These are phyloP conservation scores for Acanthurus lineatus DNA, from an alignment of 2,797 vertebrate species.

Conservation along the genomic window DNA sequence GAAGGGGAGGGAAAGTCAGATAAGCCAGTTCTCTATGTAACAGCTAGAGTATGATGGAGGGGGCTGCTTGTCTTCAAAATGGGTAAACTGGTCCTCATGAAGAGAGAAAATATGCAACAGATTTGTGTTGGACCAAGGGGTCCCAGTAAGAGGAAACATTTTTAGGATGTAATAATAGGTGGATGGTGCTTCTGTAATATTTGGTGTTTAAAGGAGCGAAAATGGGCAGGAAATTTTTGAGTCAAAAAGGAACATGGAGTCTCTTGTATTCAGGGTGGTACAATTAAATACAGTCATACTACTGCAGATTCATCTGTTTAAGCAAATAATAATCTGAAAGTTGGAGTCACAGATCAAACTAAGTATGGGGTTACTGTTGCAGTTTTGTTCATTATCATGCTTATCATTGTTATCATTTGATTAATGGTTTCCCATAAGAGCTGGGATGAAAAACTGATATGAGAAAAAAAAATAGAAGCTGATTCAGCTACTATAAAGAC, in stretches of 20 bases:
- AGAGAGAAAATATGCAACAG: not conserved
- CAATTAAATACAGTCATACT: not conserved
- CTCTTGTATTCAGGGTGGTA: not conserved
- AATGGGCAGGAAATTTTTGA: not conserved
- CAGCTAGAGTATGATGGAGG: not conserved
- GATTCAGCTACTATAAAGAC: slow-evolving; percentile 13
- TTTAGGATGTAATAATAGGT: not conserved
- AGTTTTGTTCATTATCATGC: too few relatives aligned
- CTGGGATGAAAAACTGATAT: too few relatives aligned
- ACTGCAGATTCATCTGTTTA: not conserved
- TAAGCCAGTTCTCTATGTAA: not conserved
- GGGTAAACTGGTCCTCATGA: not conserved
- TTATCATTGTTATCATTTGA: too few relatives aligned
- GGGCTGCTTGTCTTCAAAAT: not conserved
- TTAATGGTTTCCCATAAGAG: too few relatives aligned
- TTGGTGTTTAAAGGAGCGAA: not conserved
- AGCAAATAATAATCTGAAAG: not conserved
- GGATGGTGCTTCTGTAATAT: not conserved
- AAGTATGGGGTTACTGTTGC: not conserved
- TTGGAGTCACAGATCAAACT: not conserved
- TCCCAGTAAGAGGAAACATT: not conserved
- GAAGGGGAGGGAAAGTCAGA: not conserved
- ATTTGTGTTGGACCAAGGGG: not conserved
- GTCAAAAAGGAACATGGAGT: not conserved
- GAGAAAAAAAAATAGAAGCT: slow-evolving; percentile 5